phyloP scores from a whole-genome alignment of 2,113 vertebrate genomes.

The Tretioscincus oriximinensis region DNA sequence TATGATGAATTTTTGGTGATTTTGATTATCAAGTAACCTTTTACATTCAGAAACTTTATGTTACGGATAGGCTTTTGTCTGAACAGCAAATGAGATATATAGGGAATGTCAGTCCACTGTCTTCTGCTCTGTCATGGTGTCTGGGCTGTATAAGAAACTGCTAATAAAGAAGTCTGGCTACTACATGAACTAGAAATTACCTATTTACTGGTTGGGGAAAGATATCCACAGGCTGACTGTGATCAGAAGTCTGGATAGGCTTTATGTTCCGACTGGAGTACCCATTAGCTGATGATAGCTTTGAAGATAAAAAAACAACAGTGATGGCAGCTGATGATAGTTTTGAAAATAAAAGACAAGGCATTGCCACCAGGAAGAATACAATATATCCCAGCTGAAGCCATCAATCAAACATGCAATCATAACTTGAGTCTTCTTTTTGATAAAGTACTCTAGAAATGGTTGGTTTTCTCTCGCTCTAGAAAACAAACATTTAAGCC shows the following conservation, averaged over 20 bases:
- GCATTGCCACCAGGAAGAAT: background rate
- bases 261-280: conserved; percentile 69
- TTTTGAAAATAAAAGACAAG: conserved; percentile 54
- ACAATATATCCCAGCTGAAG: accelerated
- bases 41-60: background rate
- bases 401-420: background rate
- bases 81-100: background rate
- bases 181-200: conserved; percentile 27
- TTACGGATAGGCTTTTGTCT: background rate
- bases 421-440: background rate
- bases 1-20: background rate
- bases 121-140: background rate
- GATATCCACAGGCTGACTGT: conserved; percentile 53
- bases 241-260: conserved; percentile 40
- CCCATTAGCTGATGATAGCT: conserved; percentile 82
- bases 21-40: background rate
- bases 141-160: background rate
- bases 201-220: conserved; percentile 63
- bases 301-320: conserved; percentile 11
- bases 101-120: background rate
- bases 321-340: conserved; percentile 64
- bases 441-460: background rate
- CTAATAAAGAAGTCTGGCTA: background rate
- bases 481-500: background rate
- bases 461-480: background rate